Evolutionary conservation across 2,113 vertebrate species (phyloP), one percentile per base, ranked within the genome.

Genomic region (Microcebus lehilahytsara): DNA sequence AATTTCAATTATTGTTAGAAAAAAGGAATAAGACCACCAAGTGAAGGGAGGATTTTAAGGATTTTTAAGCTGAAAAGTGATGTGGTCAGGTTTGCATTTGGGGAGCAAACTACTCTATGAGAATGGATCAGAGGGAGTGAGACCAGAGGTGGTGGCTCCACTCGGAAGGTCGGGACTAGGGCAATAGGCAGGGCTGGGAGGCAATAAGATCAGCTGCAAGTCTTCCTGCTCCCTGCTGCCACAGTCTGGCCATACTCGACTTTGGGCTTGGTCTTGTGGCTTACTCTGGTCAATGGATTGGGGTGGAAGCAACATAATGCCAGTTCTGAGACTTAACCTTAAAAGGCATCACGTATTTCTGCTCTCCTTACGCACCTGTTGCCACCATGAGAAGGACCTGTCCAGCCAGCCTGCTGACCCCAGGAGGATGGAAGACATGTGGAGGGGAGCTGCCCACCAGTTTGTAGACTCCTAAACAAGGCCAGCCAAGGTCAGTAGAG

Each of bases 1-100:
- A 83, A 83, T 84, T 84, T 60, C 83, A 94, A 0, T 66, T 94
- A 56, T 16, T 91, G 37, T 79, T 80, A 84, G 85, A 69, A 95
- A 95, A 97, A 51, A 60, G 22, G 23, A 83, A 67, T 60, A n/a
- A 94, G 74, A 13, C 12, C 86, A 66, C 22, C 34, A 19, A 22
- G 51, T 25, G 2, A 46, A 92, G 17, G 40, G 67, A 86, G 56
- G 78, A 72, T 77, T 46, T 23, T 62, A 77, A 62, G 64, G 66
- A 27, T 40, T 66, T 89, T 60, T 49, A 92, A 74, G 51, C 53
- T 86, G 27, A 85, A 85, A 56, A 16, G 22, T 34, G 66, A 75
- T 37, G 20, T 17, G 17, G 40, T 85, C 71, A 58, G 17, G 3
- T 75, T 67, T 84, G 37, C 53, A 9, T 53, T 71, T 78, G 56